phyloP scores from a whole-genome alignment of 2,113 vertebrate genomes.

The Potamarius usumacintae region DNA sequence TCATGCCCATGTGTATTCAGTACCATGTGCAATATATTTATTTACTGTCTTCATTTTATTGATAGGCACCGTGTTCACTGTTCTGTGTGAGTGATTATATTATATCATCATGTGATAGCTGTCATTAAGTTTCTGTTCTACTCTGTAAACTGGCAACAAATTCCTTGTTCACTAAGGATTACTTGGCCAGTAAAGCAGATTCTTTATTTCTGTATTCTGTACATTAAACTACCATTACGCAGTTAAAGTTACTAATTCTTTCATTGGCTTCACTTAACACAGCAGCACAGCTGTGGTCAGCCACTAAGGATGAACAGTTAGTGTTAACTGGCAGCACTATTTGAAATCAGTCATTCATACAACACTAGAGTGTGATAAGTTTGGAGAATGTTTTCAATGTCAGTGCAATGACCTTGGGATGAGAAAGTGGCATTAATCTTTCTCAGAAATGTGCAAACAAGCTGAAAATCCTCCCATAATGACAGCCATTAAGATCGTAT shows the following conservation, averaged over 20 bases:
- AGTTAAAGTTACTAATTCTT: not conserved
- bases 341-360: not conserved
- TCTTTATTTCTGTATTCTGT: too few relatives aligned
- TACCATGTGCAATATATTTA: too few relatives aligned
- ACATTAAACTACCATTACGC: not conserved
- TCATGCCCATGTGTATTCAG: too few relatives aligned
- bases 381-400: conserved; percentile 1
- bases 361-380: conserved; percentile 4
- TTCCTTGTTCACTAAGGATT: too few relatives aligned
- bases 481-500: conserved; percentile 28
- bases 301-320: not conserved
- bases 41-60: too few relatives aligned
- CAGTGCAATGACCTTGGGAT: conserved; percentile 53
- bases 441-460: conserved; percentile 41
- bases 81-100: too few relatives aligned
- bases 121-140: too few relatives aligned
- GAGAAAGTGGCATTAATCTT: conserved; percentile 50
- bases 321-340: not conserved
- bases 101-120: too few relatives aligned
- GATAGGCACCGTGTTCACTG: too few relatives aligned
- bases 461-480: conserved; percentile 16
- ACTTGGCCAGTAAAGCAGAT: too few relatives aligned
- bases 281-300: not conserved
- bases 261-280: not conserved
- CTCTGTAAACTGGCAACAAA: too few relatives aligned